phyloP scores from a whole-genome alignment of 1,140 invertebrate species.

The Bemisia tabaci region DNA sequence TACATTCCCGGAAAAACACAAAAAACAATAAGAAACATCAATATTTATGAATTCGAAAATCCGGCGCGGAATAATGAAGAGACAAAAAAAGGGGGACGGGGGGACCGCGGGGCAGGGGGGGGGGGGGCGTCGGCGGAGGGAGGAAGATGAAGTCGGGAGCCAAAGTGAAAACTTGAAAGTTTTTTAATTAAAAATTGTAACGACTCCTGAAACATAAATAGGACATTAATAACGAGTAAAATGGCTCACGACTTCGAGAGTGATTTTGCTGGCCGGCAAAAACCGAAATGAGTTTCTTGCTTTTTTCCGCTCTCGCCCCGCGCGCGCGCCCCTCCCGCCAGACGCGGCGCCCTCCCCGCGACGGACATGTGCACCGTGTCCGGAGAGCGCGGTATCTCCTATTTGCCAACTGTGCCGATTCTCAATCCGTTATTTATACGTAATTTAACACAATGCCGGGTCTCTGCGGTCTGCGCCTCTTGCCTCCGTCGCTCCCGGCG shows the following conservation, averaged over 20 bases:
- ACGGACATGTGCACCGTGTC: background rate
- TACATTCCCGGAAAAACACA: background rate
- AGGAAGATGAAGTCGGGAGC: background rate
- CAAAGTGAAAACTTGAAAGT: background rate
- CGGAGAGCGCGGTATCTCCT: background rate
- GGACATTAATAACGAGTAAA: background rate
- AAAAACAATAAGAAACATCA: background rate
- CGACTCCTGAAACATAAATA: background rate
- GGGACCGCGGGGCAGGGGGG: no score
- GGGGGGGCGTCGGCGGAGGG: background rate
- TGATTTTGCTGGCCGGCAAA: background rate
- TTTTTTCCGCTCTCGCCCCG: background rate
- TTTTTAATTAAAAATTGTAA: slow-evolving; percentile 1
- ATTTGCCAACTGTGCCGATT: background rate
- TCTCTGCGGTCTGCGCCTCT: background rate
- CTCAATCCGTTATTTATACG: background rate
- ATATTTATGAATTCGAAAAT: background rate
- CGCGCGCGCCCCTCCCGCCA: background rate
- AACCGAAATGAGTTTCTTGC: background rate
- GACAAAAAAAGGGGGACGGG: background rate
- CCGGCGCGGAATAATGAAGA: background rate
- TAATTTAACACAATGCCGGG: background rate
- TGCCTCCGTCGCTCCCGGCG: background rate
- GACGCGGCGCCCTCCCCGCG: background rate
- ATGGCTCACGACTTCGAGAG: background rate